These are phyloP conservation scores for Melanotaenia nigrans DNA, from an alignment of 2,797 vertebrate species.

Conservation along the genomic window DNA sequence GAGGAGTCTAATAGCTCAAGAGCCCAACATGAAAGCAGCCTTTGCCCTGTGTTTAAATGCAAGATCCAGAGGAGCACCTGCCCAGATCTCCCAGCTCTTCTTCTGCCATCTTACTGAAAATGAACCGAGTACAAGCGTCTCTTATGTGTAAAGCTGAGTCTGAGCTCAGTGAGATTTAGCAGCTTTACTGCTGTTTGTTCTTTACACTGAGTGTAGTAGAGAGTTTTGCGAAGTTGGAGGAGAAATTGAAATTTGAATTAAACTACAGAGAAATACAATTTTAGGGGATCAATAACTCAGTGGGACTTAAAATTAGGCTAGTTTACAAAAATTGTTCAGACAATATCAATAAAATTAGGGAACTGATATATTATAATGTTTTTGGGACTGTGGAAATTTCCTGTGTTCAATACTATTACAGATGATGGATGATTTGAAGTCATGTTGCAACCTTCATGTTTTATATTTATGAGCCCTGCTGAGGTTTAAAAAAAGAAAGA, in stretches of 20 bases:
- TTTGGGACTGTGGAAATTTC: neutral
- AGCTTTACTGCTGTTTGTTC: too few species aligned
- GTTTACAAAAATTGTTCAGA: neutral
- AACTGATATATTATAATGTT: neutral
- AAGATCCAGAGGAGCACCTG: neutral
- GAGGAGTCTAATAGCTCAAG: too few species aligned
- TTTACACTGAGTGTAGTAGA: too few species aligned
- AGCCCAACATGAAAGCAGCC: too few species aligned
- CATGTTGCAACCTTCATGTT: neutral
- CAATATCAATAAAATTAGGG: neutral
- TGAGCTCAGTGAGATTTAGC: neutral
- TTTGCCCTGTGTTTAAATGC: neutral
- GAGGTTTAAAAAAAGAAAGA: neutral
- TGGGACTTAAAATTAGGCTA: neutral
- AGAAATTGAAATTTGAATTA: neutral
- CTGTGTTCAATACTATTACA: neutral
- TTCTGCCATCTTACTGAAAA: neutral
- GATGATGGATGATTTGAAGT: too few species aligned
- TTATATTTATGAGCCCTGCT: neutral
- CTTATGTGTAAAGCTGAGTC: neutral
- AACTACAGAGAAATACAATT: neutral
- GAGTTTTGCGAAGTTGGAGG: too few species aligned
- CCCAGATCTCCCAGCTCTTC: neutral
- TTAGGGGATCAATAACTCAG: neutral
- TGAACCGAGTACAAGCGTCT: neutral